Percentiles rank a stretch among this genome's conserved stretches.
Conservation (phyloP, 2,797 vertebrate species). For the Tragelaphus oryx region DNA sequence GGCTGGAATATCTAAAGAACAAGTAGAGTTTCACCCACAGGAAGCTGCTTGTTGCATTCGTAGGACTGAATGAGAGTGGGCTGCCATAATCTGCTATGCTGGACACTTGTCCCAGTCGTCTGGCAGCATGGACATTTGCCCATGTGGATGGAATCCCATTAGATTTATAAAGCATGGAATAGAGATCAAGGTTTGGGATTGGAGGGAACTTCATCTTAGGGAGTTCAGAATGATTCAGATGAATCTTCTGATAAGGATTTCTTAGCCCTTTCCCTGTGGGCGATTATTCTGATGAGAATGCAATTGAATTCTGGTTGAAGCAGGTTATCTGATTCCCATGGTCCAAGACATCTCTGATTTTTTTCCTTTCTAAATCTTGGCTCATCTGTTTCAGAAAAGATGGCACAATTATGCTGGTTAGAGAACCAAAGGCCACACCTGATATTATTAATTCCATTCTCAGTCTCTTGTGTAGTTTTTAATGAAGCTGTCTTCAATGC, state of each 20-base stretch:
- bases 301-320: not conserved
- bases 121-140: not conserved
- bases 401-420: not conserved
- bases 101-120: not conserved
- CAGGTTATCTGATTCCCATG: not conserved
- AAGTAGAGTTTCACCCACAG: not conserved
- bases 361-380: not conserved
- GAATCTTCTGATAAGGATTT: not conserved
- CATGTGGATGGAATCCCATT: not conserved
- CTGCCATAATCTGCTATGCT: not conserved
- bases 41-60: not conserved
- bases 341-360: not conserved
- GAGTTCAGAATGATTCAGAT: not conserved
- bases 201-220: not conserved
- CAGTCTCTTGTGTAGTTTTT: not conserved
- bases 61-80: not conserved
- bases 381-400: not conserved
- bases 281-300: not conserved
- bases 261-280: not conserved
- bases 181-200: not conserved
- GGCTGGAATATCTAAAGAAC: not conserved
- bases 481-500: conserved; percentile 3
- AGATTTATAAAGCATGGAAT: not conserved
- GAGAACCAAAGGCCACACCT: not conserved
- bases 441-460: not conserved